These are phyloP conservation scores for Notocelia uddmanniana DNA, from an alignment of 2,888 invertebrate genomes.

Conservation along the genomic window DNA sequence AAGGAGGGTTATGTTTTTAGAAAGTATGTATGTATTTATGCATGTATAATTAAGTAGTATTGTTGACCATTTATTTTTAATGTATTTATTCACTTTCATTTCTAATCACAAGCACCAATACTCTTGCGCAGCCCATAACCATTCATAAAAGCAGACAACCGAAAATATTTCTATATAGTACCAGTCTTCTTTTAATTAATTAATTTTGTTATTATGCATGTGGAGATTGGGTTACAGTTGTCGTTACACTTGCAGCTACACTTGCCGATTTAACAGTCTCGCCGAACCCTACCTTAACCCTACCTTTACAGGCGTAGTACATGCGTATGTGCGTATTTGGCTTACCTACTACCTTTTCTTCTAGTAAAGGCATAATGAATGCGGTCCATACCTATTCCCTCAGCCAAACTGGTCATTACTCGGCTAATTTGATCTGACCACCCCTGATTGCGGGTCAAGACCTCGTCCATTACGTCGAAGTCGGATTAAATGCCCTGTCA, in stretches of 20 bases:
- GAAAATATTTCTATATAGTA: too few species aligned
- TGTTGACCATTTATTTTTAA: not conserved
- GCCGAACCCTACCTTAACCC: too few species aligned
- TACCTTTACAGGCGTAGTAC: too few species aligned
- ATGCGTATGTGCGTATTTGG: not conserved
- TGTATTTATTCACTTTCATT: not conserved
- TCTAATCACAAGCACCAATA: not conserved
- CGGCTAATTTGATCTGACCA: conserved; percentile 36
- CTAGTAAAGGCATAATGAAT: conserved; percentile 29
- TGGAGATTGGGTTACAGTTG: too few species aligned
- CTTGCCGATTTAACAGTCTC: too few species aligned
- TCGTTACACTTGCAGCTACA: too few species aligned
- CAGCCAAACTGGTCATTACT: conserved; percentile 29
- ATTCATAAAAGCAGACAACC: not conserved
- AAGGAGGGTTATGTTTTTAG: too few species aligned
- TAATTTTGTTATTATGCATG: too few species aligned
- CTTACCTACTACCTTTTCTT: too few species aligned
- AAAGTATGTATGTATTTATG: too few species aligned
- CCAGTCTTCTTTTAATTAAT: too few species aligned
- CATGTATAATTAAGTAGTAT: too few species aligned
- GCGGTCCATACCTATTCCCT: conserved; percentile 19
- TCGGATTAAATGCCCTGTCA: conserved; percentile 54
- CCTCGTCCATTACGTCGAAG: conserved; percentile 54
- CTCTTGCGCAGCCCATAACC: not conserved
- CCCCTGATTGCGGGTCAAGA: conserved; percentile 44